These are phyloP conservation scores for Allobates femoralis DNA, from an alignment of 2,797 vertebrate genomes.

Conservation along the genomic window DNA sequence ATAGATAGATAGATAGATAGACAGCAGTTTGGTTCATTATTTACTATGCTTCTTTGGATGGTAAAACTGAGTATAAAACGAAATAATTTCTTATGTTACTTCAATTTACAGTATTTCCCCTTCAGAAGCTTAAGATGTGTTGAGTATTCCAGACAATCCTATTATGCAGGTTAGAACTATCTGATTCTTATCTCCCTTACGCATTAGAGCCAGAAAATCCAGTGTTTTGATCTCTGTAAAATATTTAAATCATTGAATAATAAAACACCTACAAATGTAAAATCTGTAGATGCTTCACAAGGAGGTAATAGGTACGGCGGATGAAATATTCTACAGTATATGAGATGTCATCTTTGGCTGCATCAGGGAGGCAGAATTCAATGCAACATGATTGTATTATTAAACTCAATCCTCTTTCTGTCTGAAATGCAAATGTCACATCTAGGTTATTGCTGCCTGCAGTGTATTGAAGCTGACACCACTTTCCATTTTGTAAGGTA, in stretches of 20 bases:
- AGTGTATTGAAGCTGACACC: conserved; percentile 47
- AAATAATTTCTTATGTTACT: conserved; percentile 6
- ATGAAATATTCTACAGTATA: conserved; percentile 42
- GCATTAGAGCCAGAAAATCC: conserved; percentile 13
- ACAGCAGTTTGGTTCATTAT: not conserved
- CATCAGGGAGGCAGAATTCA: conserved; percentile 31
- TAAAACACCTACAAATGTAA: conserved; percentile 58
- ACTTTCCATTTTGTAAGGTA: conserved; percentile 29
- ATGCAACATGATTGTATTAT: conserved; percentile 55
- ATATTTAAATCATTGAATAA: conserved; percentile 55
- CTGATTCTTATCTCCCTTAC: conserved; percentile 11
- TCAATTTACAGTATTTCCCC: conserved; percentile 10
- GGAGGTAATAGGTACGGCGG: conserved; percentile 31
- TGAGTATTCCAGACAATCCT: conserved; percentile 29
- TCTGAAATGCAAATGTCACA: conserved; percentile 56
- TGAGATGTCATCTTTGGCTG: conserved; percentile 37
- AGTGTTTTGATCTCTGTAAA: conserved; percentile 48
- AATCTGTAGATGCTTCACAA: conserved; percentile 37
- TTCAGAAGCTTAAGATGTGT: conserved; percentile 6
- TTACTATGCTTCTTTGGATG: not conserved
- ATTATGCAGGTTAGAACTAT: conserved; percentile 15
- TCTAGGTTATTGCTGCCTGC: conserved; percentile 32
- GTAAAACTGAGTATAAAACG: not conserved
- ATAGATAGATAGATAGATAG: too few relatives aligned
- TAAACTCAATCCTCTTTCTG: conserved; percentile 56